Conservation (phyloP, 2,797 vertebrate species). For the Pangasius larnaudii region DNA sequence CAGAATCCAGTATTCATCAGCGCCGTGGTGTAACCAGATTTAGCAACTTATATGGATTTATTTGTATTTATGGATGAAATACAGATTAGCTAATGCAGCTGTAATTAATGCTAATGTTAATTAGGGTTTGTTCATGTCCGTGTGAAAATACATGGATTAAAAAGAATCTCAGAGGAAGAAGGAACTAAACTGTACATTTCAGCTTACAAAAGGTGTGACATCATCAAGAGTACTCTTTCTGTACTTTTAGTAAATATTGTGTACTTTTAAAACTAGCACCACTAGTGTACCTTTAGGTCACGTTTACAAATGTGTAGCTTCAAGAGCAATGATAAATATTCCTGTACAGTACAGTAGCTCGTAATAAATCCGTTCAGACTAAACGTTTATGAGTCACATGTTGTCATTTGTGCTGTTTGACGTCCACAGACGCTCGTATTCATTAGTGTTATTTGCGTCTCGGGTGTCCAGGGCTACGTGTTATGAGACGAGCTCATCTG, state of each 20-base stretch:
- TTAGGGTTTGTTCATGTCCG: not conserved
- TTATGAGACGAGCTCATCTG: conserved; percentile 27
- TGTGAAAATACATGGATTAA: not conserved
- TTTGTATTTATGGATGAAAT: not conserved
- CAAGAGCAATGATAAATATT: not conserved
- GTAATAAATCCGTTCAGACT: not conserved
- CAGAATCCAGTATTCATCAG: not conserved
- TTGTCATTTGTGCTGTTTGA: not conserved
- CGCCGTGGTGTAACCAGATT: too few relatives aligned
- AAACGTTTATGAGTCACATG: not conserved
- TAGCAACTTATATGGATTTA: not conserved
- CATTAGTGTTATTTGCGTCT: conserved; percentile 6
- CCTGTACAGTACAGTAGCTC: not conserved
- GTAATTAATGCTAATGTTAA: not conserved
- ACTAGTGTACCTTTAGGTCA: not conserved
- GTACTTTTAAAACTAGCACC: not conserved
- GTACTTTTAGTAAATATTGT: not conserved
- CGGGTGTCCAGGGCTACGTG: conserved; percentile 14
- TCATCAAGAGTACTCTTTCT: not conserved
- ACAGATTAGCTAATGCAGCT: not conserved
- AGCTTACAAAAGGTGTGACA: not conserved
- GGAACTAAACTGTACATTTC: not conserved
- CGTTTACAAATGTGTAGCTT: not conserved
- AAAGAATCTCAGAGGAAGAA: not conserved
- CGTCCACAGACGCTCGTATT: not conserved